phyloP scores from a whole-genome alignment of 2,888 invertebrate genomes.

The Allolobophora icterica region DNA sequence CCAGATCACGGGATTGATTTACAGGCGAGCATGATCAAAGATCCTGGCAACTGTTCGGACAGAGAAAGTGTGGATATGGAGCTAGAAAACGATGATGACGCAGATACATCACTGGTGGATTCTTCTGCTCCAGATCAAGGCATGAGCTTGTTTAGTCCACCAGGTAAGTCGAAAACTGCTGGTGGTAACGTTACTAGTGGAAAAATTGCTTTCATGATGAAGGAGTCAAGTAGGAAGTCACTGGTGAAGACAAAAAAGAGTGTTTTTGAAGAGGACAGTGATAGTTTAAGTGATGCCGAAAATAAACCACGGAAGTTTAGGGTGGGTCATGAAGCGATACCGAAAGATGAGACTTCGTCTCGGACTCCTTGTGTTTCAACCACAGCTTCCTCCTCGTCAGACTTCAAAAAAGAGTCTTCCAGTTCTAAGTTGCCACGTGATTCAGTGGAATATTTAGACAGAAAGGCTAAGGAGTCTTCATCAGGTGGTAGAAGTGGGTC shows the following conservation, averaged over 20 bases:
- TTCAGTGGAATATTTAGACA: background rate
- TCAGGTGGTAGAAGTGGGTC: background rate
- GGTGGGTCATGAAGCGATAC: background rate
- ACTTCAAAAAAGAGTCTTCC: background rate
- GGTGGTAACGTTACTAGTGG: background rate
- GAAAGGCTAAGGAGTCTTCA: background rate
- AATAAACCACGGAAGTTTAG: background rate
- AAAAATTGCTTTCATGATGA: conserved; percentile 23
- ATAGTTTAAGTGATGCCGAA: background rate
- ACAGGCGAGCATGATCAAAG: background rate
- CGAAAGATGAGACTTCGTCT: background rate
- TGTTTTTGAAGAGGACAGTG: conserved; percentile 20
- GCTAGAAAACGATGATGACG: background rate
- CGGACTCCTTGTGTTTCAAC: background rate
- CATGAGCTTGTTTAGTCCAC: background rate
- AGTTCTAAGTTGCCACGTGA: background rate
- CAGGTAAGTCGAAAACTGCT: background rate
- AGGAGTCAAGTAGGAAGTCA: background rate
- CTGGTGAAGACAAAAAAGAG: conserved; percentile 1
- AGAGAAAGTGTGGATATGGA: conserved; percentile 22
- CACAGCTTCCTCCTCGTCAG: background rate
- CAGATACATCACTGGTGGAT: background rate
- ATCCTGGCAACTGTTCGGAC: background rate
- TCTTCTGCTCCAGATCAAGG: background rate
- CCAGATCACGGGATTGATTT: background rate